Percentiles rank a stretch among this genome's conserved stretches.
Evolutionary conservation across 1,140 invertebrate species (phyloP).

Genomic region (Melitaea cinxia): DNA sequence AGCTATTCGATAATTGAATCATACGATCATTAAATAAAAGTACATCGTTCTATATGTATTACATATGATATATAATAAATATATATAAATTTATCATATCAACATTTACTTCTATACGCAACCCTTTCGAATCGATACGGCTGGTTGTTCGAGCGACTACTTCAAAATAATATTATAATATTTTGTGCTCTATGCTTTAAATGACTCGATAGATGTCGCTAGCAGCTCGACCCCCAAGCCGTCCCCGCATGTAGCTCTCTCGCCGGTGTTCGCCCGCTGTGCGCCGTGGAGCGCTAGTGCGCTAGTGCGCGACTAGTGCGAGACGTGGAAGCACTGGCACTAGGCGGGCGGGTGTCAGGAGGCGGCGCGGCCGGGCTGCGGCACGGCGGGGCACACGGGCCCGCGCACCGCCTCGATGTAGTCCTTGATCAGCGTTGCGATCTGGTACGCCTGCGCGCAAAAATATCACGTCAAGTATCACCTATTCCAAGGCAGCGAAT

Average conservation of each 20-base stretch:
- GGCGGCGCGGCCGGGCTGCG: constrained; percentile 44
- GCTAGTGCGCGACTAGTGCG: constrained; percentile 43
- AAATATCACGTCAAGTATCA: too few species aligned
- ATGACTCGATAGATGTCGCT: too few species aligned
- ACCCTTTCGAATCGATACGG: constrained; percentile 6
- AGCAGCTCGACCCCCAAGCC: constrained; percentile 3
- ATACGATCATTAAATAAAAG: not conserved
- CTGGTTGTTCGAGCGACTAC: constrained; percentile 19
- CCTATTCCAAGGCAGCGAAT: too few species aligned
- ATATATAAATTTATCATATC: constrained; percentile 42
- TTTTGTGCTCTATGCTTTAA: too few species aligned
- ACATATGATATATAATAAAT: constrained; percentile 34
- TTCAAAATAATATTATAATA: too few species aligned
- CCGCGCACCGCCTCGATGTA: constrained; percentile 91
- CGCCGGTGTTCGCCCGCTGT: not conserved
- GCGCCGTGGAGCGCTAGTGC: not conserved
- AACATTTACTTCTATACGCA: constrained; percentile 62
- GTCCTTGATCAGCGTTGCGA: constrained; percentile 95
- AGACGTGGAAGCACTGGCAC: constrained; percentile 80
- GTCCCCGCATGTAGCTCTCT: not conserved
- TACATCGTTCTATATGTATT: constrained; percentile 12
- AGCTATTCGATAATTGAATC: constrained; percentile 35
- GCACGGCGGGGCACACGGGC: constrained; percentile 72
- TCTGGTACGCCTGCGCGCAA: constrained; percentile 91
- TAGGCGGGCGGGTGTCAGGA: constrained; percentile 75